Percentiles rank a stretch among this genome's conserved stretches.
phyloP scores from a whole-genome alignment of 2,888 invertebrate species.

The Tillus elongatus region DNA sequence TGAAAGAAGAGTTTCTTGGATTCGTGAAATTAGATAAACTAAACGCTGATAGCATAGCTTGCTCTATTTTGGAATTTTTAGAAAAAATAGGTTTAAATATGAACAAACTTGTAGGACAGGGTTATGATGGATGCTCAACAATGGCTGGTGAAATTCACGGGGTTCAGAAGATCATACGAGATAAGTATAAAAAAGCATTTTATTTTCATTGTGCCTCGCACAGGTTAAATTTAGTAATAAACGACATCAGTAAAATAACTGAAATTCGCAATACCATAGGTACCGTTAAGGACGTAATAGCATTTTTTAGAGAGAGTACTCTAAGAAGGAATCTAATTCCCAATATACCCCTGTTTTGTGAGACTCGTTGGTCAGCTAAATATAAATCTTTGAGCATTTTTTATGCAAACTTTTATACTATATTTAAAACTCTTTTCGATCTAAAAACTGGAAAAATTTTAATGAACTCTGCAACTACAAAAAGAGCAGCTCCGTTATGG shows the following conservation, averaged over 20 bases:
- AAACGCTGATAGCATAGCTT: neutral
- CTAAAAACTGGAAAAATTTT: too few relatives aligned
- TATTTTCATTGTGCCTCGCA: constrained; percentile 15
- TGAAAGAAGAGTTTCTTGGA: constrained; percentile 8
- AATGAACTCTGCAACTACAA: too few relatives aligned
- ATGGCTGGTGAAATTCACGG: constrained; percentile 21
- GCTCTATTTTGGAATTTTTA: constrained; percentile 5
- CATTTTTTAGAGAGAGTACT: constrained; percentile 22
- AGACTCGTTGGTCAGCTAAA: constrained; percentile 19
- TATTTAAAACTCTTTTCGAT: neutral
- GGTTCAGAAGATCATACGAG: constrained; percentile 18
- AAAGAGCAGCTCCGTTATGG: too few relatives aligned
- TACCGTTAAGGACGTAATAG: constrained; percentile 22
- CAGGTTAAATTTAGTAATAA: constrained; percentile 23
- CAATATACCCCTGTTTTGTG: too few relatives aligned
- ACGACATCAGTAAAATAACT: constrained; percentile 21
- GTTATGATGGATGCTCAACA: constrained; percentile 25
- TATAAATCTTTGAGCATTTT: constrained; percentile 19
- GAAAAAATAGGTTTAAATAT: constrained; percentile 11
- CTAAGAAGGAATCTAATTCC: constrained; percentile 15
- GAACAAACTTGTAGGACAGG: constrained; percentile 20
- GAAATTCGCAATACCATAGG: constrained; percentile 23
- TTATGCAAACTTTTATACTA: constrained; percentile 15
- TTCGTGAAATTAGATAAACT: constrained; percentile 11
- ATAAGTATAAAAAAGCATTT: constrained; percentile 19